Conservation (phyloP, 2,888 invertebrate genomes). For the Cetonia aurata region DNA sequence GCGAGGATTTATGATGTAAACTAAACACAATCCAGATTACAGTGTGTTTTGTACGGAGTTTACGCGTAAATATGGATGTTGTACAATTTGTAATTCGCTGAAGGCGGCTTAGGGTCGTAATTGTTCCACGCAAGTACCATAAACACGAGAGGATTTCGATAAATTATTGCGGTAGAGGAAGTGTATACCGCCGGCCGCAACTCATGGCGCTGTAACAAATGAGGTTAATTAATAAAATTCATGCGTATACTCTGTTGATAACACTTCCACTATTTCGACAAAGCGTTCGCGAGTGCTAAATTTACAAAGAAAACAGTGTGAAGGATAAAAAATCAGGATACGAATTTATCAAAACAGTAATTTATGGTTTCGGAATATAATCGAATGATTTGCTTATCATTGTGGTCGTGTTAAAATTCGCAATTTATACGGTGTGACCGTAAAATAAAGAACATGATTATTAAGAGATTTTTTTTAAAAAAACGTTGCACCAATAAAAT, state of each 20-base stretch:
- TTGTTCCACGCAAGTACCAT: conserved; percentile 30
- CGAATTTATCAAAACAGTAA: neutral
- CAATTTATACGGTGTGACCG: too few relatives aligned
- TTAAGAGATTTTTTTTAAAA: too few relatives aligned
- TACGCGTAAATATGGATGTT: neutral
- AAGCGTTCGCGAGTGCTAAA: neutral
- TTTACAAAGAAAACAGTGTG: neutral
- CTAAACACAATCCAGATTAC: conserved; percentile 15
- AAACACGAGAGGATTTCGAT: conserved; percentile 36
- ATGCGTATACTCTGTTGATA: conserved; percentile 1
- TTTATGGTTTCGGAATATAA: too few relatives aligned
- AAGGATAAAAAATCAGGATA: neutral
- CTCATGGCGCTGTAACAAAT: conserved; percentile 32
- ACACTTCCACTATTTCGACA: conserved; percentile 10
- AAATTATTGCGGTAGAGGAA: conserved; percentile 34
- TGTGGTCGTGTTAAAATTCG: too few relatives aligned
- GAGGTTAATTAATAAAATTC: conserved; percentile 37
- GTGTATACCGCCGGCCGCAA: conserved; percentile 15
- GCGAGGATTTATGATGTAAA: neutral
- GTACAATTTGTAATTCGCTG: conserved; percentile 26
- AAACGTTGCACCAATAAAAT: too few relatives aligned
- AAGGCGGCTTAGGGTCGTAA: conserved; percentile 16
- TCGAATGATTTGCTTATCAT: too few relatives aligned
- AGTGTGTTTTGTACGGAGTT: conserved; percentile 1
- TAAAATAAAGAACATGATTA: too few relatives aligned